phyloP scores from a whole-genome alignment of 2,113 vertebrate species.

The Sylvilagus bachmani region DNA sequence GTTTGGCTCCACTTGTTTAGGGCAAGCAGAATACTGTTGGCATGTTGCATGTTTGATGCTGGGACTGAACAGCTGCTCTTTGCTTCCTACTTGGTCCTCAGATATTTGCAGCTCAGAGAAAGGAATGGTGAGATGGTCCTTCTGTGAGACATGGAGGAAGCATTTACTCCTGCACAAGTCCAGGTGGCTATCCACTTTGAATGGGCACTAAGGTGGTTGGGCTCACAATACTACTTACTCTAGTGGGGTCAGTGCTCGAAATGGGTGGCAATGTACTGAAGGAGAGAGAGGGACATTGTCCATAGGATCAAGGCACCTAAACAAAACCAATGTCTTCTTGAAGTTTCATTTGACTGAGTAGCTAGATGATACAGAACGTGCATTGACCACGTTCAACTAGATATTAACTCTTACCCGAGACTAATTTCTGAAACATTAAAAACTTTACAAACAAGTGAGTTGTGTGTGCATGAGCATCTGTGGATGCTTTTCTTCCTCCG shows the following conservation, averaged over 20 bases:
- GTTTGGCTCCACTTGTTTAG: neutral
- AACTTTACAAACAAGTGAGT: neutral
- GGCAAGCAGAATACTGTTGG: neutral
- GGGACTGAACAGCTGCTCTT: neutral
- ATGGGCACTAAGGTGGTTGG: rapidly evolving
- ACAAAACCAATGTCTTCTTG: neutral
- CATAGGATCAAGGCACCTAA: neutral
- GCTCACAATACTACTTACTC: rapidly evolving
- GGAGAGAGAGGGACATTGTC: rapidly evolving
- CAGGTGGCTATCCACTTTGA: rapidly evolving
- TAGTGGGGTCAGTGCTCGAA: neutral
- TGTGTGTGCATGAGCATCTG: neutral
- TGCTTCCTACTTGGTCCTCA: neutral
- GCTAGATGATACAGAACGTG: neutral
- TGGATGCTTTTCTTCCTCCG: neutral
- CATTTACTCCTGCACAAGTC: too few relatives aligned
- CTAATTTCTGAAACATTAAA: constrained; percentile 24
- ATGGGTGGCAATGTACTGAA: rapidly evolving
- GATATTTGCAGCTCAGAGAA: neutral
- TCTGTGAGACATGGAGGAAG: rapidly evolving
- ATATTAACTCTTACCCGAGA: neutral
- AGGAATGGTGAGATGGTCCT: neutral
- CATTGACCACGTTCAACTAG: neutral
- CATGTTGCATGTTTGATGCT: too few relatives aligned
- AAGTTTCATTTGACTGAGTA: neutral